These are phyloP conservation scores for Cataglyphis rosenhaueri DNA, from an alignment of 2,888 invertebrate species.

Conservation along the genomic window DNA sequence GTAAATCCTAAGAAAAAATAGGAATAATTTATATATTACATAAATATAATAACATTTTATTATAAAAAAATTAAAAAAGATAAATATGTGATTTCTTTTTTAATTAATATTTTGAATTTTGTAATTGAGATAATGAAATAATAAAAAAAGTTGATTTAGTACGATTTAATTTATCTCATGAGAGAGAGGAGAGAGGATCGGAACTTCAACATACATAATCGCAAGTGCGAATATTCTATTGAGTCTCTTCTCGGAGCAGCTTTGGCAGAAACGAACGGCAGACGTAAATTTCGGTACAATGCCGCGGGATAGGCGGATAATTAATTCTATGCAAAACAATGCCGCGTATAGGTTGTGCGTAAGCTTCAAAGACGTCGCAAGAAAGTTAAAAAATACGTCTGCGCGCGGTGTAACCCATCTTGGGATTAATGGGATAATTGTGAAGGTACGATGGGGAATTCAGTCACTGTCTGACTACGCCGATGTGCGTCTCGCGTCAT, in stretches of 20 bases:
- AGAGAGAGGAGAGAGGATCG: neutral
- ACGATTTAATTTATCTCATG: neutral
- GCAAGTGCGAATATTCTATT: neutral
- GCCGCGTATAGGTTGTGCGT: conserved; percentile 26
- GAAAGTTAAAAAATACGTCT: conserved; percentile 34
- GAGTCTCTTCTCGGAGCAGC: neutral
- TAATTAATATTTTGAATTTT: neutral
- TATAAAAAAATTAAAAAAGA: neutral
- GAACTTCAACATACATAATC: neutral
- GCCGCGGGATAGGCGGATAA: conserved; percentile 34
- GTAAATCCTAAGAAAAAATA: neutral
- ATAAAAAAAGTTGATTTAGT: neutral
- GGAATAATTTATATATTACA: neutral
- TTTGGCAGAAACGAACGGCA: conserved; percentile 49
- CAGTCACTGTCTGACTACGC: conserved; percentile 46
- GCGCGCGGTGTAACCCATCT: conserved; percentile 22
- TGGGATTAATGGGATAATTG: conserved; percentile 52
- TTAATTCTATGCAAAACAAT: conserved; percentile 50
- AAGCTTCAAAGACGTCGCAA: conserved; percentile 38
- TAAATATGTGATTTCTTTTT: neutral
- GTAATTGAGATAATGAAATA: neutral
- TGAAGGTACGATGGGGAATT: conserved; percentile 46
- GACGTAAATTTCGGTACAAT: conserved; percentile 64
- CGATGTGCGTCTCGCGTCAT: conserved; percentile 36
- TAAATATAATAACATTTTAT: neutral